Conservation (phyloP, 1,140 invertebrate genomes). For the Pachypeltis micranthus region DNA sequence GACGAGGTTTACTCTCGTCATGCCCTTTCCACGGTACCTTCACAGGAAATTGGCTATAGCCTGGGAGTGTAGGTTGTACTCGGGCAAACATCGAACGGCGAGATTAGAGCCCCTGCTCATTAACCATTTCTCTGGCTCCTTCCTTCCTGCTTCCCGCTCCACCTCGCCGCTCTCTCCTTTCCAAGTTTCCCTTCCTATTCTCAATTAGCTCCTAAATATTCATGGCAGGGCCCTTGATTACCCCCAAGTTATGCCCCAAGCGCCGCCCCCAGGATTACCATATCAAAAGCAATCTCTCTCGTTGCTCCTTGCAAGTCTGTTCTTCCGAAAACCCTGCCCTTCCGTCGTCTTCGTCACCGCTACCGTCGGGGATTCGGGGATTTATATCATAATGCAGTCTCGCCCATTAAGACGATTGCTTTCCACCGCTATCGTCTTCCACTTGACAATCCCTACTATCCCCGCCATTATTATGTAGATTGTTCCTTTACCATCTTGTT, state of each 20-base stretch:
- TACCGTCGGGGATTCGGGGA: not conserved
- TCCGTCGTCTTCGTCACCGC: not conserved
- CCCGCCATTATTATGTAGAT: too few species aligned
- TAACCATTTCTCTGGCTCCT: too few species aligned
- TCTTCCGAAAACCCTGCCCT: too few species aligned
- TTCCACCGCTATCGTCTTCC: too few species aligned
- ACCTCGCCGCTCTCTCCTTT: too few species aligned
- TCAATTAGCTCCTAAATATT: slow-evolving; percentile 7
- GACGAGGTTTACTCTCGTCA: too few species aligned
- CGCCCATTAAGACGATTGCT: slow-evolving; percentile 4
- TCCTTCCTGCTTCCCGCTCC: too few species aligned
- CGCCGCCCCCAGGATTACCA: not conserved
- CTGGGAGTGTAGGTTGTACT: slow-evolving; percentile 1
- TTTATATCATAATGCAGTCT: slow-evolving; percentile 5
- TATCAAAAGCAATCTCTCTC: slow-evolving; percentile 7
- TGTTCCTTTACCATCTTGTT: too few species aligned
- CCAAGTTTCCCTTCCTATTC: not conserved
- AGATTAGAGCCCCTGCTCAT: slow-evolving; percentile 5
- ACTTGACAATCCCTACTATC: too few species aligned
- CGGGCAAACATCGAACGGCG: slow-evolving; percentile 4
- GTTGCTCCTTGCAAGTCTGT: too few species aligned
- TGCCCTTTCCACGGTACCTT: too few species aligned
- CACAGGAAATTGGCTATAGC: slow-evolving; percentile 2
- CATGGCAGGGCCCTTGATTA: slow-evolving; percentile 1
- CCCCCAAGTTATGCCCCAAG: slow-evolving; percentile 4